Conservation (phyloP, 2,888 invertebrate genomes). For the Drosophila suboccidentalis region DNA sequence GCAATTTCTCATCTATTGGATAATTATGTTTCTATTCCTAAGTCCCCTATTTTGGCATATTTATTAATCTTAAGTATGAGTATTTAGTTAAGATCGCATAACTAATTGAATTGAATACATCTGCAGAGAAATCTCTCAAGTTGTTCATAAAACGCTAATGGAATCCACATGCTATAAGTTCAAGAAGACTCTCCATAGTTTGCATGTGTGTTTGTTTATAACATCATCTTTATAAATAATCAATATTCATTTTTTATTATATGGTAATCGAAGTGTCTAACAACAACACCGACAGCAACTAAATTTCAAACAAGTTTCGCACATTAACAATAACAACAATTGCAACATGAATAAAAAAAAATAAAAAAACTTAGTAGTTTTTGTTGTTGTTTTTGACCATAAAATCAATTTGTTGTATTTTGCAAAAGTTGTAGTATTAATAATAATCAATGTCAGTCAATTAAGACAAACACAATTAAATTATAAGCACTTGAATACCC, state of each 20-base stretch:
- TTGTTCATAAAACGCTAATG: constrained; percentile 40
- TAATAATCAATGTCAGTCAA: constrained; percentile 68
- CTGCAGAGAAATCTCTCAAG: constrained; percentile 15
- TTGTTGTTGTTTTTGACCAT: constrained; percentile 23
- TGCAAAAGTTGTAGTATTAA: constrained; percentile 45
- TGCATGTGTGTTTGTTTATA: constrained; percentile 26
- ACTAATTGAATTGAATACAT: constrained; percentile 27
- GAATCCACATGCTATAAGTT: constrained; percentile 44
- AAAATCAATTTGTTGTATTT: constrained; percentile 35
- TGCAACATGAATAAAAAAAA: constrained; percentile 35
- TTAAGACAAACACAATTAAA: constrained; percentile 26
- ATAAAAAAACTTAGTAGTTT: constrained; percentile 30
- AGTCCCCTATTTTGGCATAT: constrained; percentile 10
- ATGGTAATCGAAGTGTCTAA: constrained; percentile 53
- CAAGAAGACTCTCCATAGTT: not conserved
- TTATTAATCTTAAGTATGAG: constrained; percentile 27
- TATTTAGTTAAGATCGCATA: constrained; percentile 27
- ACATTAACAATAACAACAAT: constrained; percentile 49
- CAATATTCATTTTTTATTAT: constrained; percentile 60
- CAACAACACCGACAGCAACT: constrained; percentile 36
- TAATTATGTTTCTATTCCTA: not conserved
- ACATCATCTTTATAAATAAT: constrained; percentile 68
- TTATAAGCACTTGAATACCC: constrained; percentile 10
- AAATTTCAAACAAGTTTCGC: constrained; percentile 65
- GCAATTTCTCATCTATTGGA: not conserved